A percentile compares a stretch with the other conserved stretches of the same genome.
Evolutionary conservation across 2,888 invertebrate species (phyloP).

Genomic region (Aromia moschata): DNA sequence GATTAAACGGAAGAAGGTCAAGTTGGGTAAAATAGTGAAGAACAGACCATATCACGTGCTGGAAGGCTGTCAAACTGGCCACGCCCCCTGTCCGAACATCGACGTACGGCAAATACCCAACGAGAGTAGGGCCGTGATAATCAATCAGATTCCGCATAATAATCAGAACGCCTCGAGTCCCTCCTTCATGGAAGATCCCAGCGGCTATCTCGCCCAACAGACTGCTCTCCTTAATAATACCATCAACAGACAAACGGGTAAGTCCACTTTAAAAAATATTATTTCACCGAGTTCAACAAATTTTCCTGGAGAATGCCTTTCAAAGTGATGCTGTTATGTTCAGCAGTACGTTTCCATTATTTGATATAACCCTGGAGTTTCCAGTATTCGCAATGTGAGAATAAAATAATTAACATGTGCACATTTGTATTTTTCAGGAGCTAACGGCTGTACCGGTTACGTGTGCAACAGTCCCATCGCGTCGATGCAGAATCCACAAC

Average conservation of each 20-base stretch:
- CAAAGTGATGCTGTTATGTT: too few species aligned
- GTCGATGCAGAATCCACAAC: conserved; percentile 47
- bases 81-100: conserved; percentile 68
- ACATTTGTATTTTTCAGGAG: conserved; percentile 47
- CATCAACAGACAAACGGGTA: conserved; percentile 73
- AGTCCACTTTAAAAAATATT: conserved; percentile 15
- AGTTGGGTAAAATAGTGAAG: conserved; percentile 65
- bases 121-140: conserved; percentile 60
- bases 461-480: conserved; percentile 56
- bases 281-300: too few species aligned
- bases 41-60: conserved; percentile 66
- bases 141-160: conserved; percentile 54
- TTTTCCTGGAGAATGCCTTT: too few species aligned
- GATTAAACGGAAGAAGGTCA: conserved; percentile 68
- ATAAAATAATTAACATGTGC: too few species aligned
- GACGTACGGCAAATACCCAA: conserved; percentile 68
- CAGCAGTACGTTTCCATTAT: too few species aligned
- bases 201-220: conserved; percentile 90
- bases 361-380: too few species aligned
- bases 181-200: conserved; percentile 91
- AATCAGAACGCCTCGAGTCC: conserved; percentile 65
- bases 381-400: too few species aligned
- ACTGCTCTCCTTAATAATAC: conserved; percentile 86
- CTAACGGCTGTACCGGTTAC: conserved; percentile 55
- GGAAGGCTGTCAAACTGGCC: conserved; percentile 48